Evolutionary conservation across 2,797 vertebrate species (phyloP), one percentile per base, ranked within the genome.

Genomic region (Myotis vivesi): DNA sequence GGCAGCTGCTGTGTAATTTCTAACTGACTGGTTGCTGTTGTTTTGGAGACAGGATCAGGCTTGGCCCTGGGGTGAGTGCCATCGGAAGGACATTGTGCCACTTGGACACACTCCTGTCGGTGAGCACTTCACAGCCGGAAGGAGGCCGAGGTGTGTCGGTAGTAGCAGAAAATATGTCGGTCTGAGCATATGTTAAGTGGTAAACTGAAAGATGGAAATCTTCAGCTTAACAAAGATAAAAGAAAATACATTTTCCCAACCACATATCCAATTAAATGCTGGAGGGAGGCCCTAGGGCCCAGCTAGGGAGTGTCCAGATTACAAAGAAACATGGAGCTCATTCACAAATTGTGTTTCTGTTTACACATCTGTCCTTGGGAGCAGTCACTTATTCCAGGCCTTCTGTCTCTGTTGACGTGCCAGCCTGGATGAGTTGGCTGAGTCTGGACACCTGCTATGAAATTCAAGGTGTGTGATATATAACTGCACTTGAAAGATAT

Each of bases 1-100:
- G 80, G 92, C 53, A 86, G 72, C 88, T 53, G 79, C 75, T 20
- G 0, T 41, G 20, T 33, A 22, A 41, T 94, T 97, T 97, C 95
- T 77, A 23, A 87, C 91, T 96, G 93, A 96, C 79, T 69, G 55
- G 51, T 92, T 77, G 62, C 87, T 93, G 49, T 91, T 87, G 83
- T 86, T 95, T 95, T 66, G 89, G 93, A 55, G 85, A 83, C 71
- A 4, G 57, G 51, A 51, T 68, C 62, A 53, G 87, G 62, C 89
- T 30, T 62, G 87, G 87, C 4, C 33, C 19, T 25, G 12, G 36
- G 38, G 30, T 28, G 20, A 23, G 69, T 79, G 57, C 33, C 0
- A 11, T 1, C 59, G 33, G 44, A 90, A 77, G 38, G 33, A 77
- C 6, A 0, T 1, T 0, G 23, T 44, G 62, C 76, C 57, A 16